Evolutionary conservation across 1,140 invertebrate species (phyloP), one percentile per base, ranked within the genome.

Genomic region (Temnothorax nylanderi): DNA sequence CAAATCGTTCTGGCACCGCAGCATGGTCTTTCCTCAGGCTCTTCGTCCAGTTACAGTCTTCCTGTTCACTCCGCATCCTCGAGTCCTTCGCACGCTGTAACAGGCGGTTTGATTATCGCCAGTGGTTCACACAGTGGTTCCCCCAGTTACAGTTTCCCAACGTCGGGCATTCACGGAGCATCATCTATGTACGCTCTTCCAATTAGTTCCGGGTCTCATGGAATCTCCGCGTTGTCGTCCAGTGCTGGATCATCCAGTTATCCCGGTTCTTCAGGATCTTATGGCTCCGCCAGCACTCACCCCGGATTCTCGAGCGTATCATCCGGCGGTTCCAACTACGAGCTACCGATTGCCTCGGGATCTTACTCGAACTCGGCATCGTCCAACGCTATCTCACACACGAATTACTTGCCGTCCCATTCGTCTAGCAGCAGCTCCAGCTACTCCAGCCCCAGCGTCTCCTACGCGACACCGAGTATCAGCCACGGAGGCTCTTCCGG

Each of bases 261-360:
- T 26, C 72, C 85, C 3, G 47, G 32, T 1, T 87, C 88, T 0
- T 88, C 92, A 8, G 88, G 86, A 18, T 91, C 89, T 1, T 90
- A 91, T 51, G 51, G 84, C 18, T 65, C 90, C 8, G 58, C 90
- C 3, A 32, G 37, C 54, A 13, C 84, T 16, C 93, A 93, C 51
- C 7, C 89, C 1, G 85, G 91, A 5, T 64, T 93, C 0, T 93
- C 94, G 3, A 85, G 90, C 47, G 90, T 91, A 3, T 93, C 94
- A 0, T 91, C 92, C 0, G 92, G 92, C 8, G 91, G 91, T 32
- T 91, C 93, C 1, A 94, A 86, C 18, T 95, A 95, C 47, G 87
- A 82, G 21, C 71, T 94, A 2, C 94, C 94, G 0, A 81, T 91
- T 47, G 90, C 93, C 4, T 89, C 93, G 0, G 64, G 87, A 1